Base-by-base conservation (phyloP, 2,888 invertebrate species). In the Macaria notata region DNA sequence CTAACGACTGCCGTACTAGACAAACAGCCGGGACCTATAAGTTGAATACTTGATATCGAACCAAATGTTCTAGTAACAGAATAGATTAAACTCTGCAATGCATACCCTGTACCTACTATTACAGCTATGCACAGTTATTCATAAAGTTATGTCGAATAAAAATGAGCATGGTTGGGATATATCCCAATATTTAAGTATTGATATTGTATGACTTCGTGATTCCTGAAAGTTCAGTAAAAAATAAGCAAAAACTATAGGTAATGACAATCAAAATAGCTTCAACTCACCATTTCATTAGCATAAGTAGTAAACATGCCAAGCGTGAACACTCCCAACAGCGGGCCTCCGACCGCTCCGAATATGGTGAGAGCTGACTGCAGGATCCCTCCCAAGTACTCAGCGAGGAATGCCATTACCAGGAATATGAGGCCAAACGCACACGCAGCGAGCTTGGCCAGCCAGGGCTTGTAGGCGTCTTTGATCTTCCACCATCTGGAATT, bases 311-410 rank as follows among this genome's bases (percentile, higher is more conserved):
- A 94, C 96, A 98, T 97, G 67, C 98, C 98, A 31, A 97, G 86
- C 0, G 96, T 95, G 77, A 98, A 98, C 1, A 97, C 87, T 0
- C 95, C 97, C 30, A 98, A 85, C n/a, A 97, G 79, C 0, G 98
- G 98, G 0, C 97, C 97, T 1, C 97, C 97, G 4, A 96, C 94
- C 1, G 96, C 95, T 3, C 97, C 97, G 73, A 97, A 97, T 65
- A 97, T 95, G 0, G 96, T 96, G 8, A 97, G 85, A 0, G 96
- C 94, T 0, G 96, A 95, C 84, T 97, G 96, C 9, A 98, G 88
- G 9, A 98, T 92, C 0, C 96, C 96, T 0, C 97, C 97, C 49
- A 98, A 88, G 56, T 94, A 92, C 66, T 97, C 95, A 0, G 97
- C 96, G 5, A 96, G 70, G 78, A 97, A 97, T 0, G 98, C 97